A percentile compares a stretch with the other conserved stretches of the same genome.
Evolutionary conservation across 2,888 invertebrate genomes (phyloP).

Genomic region (Coelopa pilipes): DNA sequence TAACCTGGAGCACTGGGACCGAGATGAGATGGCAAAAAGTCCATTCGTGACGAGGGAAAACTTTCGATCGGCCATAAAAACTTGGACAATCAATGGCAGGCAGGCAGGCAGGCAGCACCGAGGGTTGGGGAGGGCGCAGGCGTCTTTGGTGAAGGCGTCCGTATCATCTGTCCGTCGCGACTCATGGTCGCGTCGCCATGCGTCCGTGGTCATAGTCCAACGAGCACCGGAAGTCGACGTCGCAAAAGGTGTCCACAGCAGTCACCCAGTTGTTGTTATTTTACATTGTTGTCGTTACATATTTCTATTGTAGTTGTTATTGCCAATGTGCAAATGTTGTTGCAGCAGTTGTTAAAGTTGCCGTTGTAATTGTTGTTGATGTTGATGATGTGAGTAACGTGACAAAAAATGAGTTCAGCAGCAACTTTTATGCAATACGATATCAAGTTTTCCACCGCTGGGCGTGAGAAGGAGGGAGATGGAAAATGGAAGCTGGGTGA

Average conservation of each 20-base stretch:
- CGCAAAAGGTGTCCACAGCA: neutral
- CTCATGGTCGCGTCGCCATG: neutral
- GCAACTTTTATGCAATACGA: conserved; percentile 7
- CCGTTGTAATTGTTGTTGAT: conserved; percentile 10
- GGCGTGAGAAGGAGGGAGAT: neutral
- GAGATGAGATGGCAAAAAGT: too few relatives aligned
- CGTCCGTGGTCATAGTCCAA: conserved; percentile 10
- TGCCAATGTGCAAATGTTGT: neutral
- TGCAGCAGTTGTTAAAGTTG: neutral
- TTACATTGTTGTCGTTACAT: conserved; percentile 11
- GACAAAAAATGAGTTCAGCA: conserved; percentile 1
- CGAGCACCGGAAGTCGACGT: conserved; percentile 24
- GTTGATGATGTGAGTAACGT: conserved; percentile 13
- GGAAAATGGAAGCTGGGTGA: too few relatives aligned
- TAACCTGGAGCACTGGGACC: too few relatives aligned
- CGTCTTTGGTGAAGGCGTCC: too few relatives aligned
- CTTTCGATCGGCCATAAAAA: too few relatives aligned
- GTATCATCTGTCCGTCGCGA: too few relatives aligned
- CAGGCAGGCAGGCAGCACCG: too few relatives aligned
- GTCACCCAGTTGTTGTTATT: neutral
- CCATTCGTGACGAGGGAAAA: too few relatives aligned
- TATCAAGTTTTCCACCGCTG: neutral
- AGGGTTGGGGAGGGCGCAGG: too few relatives aligned
- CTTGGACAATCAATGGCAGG: too few relatives aligned
- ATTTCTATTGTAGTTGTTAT: neutral